phyloP scores from a whole-genome alignment of 2,888 invertebrate species.

The Seira musarum region DNA sequence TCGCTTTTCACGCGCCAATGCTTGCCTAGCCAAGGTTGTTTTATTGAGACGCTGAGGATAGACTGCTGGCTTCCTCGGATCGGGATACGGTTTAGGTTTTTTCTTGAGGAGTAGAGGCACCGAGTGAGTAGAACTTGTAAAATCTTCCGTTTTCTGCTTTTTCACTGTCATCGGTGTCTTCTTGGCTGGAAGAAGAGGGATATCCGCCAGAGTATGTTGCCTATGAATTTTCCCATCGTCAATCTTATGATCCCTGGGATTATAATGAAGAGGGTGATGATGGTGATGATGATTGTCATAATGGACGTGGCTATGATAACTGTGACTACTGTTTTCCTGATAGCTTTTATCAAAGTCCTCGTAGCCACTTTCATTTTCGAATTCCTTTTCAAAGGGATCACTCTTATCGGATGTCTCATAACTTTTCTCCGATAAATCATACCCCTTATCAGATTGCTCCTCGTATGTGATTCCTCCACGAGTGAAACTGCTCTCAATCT shows the following conservation, averaged over 20 bases:
- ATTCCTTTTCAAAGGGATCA: constrained; percentile 47
- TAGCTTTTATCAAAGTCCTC: constrained; percentile 51
- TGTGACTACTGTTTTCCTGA: constrained; percentile 22
- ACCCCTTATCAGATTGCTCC: constrained; percentile 23
- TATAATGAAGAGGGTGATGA: not conserved
- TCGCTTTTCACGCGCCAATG: constrained; percentile 68
- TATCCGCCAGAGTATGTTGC: constrained; percentile 33
- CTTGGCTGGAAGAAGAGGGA: constrained; percentile 33
- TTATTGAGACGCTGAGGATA: constrained; percentile 69
- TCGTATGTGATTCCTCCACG: constrained; percentile 22
- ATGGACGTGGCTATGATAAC: not conserved
- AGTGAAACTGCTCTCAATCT: constrained; percentile 21
- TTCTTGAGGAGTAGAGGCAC: constrained; percentile 27
- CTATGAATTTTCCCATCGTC: constrained; percentile 8
- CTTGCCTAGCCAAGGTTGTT: constrained; percentile 68
- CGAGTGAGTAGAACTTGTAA: constrained; percentile 20
- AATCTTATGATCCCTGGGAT: not conserved
- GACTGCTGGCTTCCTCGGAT: constrained; percentile 65
- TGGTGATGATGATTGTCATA: not conserved
- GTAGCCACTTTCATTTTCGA: constrained; percentile 50
- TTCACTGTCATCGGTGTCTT: constrained; percentile 33
- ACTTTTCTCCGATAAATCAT: constrained; percentile 18
- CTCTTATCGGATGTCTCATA: constrained; percentile 44
- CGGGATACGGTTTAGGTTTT: constrained; percentile 60
- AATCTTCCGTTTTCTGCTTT: constrained; percentile 54